Evolutionary conservation across 2,113 vertebrate species (phyloP), one percentile per base, ranked within the genome.

Genomic region (Cyprinodon variegatus): DNA sequence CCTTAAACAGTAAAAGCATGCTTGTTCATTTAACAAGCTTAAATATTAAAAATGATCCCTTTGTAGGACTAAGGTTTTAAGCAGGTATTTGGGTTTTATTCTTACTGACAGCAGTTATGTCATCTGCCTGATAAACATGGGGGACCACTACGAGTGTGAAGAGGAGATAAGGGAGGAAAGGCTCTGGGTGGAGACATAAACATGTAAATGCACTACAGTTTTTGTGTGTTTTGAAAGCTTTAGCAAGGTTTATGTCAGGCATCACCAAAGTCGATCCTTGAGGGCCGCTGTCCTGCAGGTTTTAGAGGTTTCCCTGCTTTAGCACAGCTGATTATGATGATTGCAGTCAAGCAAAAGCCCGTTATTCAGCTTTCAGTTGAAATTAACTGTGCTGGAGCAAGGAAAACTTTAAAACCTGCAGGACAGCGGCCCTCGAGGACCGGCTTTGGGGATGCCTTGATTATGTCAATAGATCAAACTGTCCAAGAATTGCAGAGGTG

Each of bases 151-250:
- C 65, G 73, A 73, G 72, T 90, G 90, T 7, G 14, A 15, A 12
- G 14, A 61, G 7, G 45, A 91, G 90, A 90, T 91, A 90, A 90
- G 85, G 43, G 68, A 62, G 57, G 48, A 40, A 14, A 70, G 12
- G 48, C 61, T 68, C 1, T 61, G 83, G 86, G 78, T 81, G 86
- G 82, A 74, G 83, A 61, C 45, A 0, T 68, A 39, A 29, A 11
- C 5, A 11, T 29, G 10, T 43, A 22, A 15, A 12, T 57, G 38
- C 61, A 17, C 1, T 22, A 14, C 3, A 3, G 74, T 11, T 14
- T 6, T 22, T 72, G 0, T 29, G 29, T 29, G 3, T 74, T 61
- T 72, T 13, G 8, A 53, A n/a, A 11, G 14, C 57, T 70, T 69
- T 60, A 10, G n/a, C 2, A 53, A 20, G 17, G 5, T 4, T 3